Percentiles rank a stretch among this genome's conserved stretches.
phyloP scores from a whole-genome alignment of 2,888 invertebrate genomes.

The Euplagia quadripunctaria region DNA sequence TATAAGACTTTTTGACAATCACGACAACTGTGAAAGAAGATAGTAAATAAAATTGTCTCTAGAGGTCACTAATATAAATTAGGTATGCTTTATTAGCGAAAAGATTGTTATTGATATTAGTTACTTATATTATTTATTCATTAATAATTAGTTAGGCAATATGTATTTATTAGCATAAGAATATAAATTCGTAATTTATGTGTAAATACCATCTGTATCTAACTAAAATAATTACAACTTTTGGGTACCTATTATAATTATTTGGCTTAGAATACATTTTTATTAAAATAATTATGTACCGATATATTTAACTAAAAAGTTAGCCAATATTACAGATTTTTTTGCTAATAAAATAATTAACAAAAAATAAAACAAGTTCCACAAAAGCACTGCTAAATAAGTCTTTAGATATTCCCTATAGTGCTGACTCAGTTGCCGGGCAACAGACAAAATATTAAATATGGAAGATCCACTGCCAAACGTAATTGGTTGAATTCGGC shows the following conservation, averaged over 20 bases:
- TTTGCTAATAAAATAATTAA: neutral
- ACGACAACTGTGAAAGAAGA: neutral
- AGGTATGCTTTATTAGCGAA: neutral
- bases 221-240: neutral
- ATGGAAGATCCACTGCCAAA: slow-evolving; percentile 63
- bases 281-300: neutral
- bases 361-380: neutral
- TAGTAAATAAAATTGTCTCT: neutral
- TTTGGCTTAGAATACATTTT: neutral
- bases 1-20: neutral
- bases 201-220: neutral
- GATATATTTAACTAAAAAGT: no score
- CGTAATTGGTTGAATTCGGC: slow-evolving; percentile 80
- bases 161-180: neutral
- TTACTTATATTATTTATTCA: no score
- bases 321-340: neutral
- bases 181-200: neutral
- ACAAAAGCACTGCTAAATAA: neutral
- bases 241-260: neutral
- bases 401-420: neutral
- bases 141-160: no score
- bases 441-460: slow-evolving; percentile 59
- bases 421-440: slow-evolving; percentile 49
- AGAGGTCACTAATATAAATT: slow-evolving; percentile 16
- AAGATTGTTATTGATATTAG: neutral